phyloP scores from a whole-genome alignment of 2,113 vertebrate genomes.

The Coptodon rendalli region DNA sequence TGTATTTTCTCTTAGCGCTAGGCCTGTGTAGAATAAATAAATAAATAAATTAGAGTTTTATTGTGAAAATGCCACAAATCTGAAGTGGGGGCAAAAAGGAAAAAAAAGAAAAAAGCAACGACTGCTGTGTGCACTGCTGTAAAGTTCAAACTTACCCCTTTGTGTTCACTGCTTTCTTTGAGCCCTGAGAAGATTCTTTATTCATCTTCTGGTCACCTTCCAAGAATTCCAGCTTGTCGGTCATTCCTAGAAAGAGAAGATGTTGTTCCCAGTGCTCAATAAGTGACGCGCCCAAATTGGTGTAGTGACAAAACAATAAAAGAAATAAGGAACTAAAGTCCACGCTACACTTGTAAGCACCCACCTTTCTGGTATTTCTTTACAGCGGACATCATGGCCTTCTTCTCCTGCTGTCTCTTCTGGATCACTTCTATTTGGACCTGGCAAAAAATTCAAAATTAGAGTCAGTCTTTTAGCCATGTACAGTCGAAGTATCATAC shows the following conservation, averaged over 20 bases:
- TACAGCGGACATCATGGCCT: conserved; percentile 87
- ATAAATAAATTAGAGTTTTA: not conserved
- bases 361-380: conserved; percentile 98
- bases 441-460: conserved; percentile 47
- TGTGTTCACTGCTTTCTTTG: conserved; percentile 55
- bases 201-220: conserved; percentile 82
- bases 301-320: not conserved
- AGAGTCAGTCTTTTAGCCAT: not conserved
- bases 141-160: conserved; percentile 42
- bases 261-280: not conserved
- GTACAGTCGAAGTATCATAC: not conserved
- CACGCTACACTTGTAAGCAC: not conserved
- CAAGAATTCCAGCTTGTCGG: conserved; percentile 95
- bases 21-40: conserved; percentile 61
- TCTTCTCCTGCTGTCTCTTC: conserved; percentile 92
- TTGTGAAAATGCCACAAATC: not conserved
- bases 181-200: conserved; percentile 34
- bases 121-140: not conserved
- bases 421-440: conserved; percentile 93
- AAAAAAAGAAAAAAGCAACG: not conserved
- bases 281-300: not conserved
- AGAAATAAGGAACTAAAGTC: not conserved
- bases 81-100: not conserved
- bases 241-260: conserved; percentile 77
- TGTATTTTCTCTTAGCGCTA: conserved; percentile 87